Conservation (phyloP, 2,888 invertebrate species). For the Cyclophora albipunctata region DNA sequence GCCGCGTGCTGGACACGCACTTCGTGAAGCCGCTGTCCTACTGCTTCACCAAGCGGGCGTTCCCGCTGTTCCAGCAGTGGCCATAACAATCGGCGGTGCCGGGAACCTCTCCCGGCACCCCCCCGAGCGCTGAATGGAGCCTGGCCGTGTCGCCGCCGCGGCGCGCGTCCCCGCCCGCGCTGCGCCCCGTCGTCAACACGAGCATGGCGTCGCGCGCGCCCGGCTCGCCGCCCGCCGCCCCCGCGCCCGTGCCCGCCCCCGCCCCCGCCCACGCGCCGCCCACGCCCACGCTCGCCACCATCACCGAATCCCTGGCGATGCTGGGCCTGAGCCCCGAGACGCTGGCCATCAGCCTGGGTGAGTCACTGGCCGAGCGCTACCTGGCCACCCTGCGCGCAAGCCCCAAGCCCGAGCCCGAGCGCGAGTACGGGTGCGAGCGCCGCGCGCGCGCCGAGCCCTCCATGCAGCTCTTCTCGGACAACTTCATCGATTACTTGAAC, state of each 20-base stretch:
- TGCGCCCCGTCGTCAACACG: slow-evolving; percentile 69
- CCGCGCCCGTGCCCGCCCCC: slow-evolving; percentile 17
- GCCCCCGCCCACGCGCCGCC: slow-evolving; percentile 42
- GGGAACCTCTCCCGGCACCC: slow-evolving; percentile 75
- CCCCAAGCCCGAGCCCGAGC: slow-evolving; percentile 26
- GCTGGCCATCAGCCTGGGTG: slow-evolving; percentile 62
- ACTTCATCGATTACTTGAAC: slow-evolving; percentile 77
- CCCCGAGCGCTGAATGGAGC: slow-evolving; percentile 50
- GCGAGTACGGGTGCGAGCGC: slow-evolving; percentile 43
- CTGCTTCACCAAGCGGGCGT: slow-evolving; percentile 86
- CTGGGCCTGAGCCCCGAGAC: slow-evolving; percentile 61
- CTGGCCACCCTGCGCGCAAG: slow-evolving; percentile 56
- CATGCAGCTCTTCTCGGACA: slow-evolving; percentile 77
- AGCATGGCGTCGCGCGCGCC: slow-evolving; percentile 61
- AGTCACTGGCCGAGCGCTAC: slow-evolving; percentile 64
- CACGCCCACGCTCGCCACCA: slow-evolving; percentile 51
- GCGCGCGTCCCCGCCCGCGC: slow-evolving; percentile 58
- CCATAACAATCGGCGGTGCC: slow-evolving; percentile 90
- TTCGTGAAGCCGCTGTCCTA: slow-evolving; percentile 93
- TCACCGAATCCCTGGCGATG: slow-evolving; percentile 62
- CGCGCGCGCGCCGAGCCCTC: slow-evolving; percentile 43
- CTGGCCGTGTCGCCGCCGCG: slow-evolving; percentile 57
- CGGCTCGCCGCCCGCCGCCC: slow-evolving; percentile 46
- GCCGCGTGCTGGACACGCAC: slow-evolving; percentile 92
- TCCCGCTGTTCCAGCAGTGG: slow-evolving; percentile 83